These are phyloP conservation scores for Hyperoplus immaculatus DNA, from an alignment of 2,797 vertebrate genomes.

Conservation along the genomic window DNA sequence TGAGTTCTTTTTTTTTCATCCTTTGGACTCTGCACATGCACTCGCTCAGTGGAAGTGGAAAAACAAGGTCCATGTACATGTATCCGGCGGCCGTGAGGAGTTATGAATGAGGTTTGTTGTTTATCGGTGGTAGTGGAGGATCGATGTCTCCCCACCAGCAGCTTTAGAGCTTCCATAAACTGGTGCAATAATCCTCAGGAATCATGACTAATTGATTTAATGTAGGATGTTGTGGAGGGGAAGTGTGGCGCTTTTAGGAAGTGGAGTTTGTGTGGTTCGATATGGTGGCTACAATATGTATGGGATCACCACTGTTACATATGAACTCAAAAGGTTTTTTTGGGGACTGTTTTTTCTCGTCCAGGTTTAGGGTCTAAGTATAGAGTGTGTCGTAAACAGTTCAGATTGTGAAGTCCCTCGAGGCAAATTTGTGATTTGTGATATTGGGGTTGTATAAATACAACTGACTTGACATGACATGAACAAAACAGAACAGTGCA, in stretches of 20 bases:
- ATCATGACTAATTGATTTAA: slow-evolving; percentile 75
- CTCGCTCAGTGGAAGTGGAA: slow-evolving; percentile 47
- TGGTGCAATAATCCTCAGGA: slow-evolving; percentile 55
- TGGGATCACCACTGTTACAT: slow-evolving; percentile 19
- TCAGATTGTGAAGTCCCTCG: background rate
- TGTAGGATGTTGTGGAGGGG: slow-evolving; percentile 52
- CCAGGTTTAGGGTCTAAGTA: background rate
- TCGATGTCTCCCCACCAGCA: slow-evolving; percentile 52
- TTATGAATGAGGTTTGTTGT: slow-evolving; percentile 60
- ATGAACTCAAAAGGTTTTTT: slow-evolving; percentile 1
- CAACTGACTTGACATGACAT: background rate
- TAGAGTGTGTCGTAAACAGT: background rate
- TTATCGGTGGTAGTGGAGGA: slow-evolving; percentile 54
- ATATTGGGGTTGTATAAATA: background rate
- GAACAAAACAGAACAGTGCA: background rate
- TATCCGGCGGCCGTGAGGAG: slow-evolving; percentile 27
- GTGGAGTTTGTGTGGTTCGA: slow-evolving; percentile 20
- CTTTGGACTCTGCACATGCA: slow-evolving; percentile 70
- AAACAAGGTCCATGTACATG: slow-evolving; percentile 57
- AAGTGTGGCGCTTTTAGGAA: slow-evolving; percentile 54
- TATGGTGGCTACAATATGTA: background rate
- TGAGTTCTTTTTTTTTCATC: slow-evolving; percentile 72
- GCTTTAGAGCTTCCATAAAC: slow-evolving; percentile 43
- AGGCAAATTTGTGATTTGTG: slow-evolving; percentile 5
- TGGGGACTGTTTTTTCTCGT: background rate